Evolutionary conservation across 2,797 vertebrate species (phyloP), one percentile per base, ranked within the genome.

Genomic region (Notamacropus eugenii): DNA sequence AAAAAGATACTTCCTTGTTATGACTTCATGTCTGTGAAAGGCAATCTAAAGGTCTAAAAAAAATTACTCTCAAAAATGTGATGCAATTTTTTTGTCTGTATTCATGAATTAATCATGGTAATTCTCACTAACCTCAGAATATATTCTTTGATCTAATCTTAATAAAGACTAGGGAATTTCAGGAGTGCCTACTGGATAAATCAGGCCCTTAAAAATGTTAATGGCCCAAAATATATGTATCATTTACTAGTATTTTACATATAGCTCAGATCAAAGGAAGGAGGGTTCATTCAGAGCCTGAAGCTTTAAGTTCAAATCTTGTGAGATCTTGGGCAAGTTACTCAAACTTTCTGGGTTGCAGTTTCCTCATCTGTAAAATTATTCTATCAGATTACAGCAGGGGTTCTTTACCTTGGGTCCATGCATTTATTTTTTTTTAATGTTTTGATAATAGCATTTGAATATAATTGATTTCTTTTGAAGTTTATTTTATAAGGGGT

Each of bases 31-130:
- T 95, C 97, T 92, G 55, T 94, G 93, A 96, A 96, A 94, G 57
- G 46, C 3, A 93, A 28, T 55, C 91, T 93, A 95, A 34, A 46
- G 62, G 94, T 96, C 93, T 92, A 67, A 91, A 67, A 94, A 96
- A 93, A 94, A 90, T 90, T 87, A 31, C 92, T 93, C 95, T 95
- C 95, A 97, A 93, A 96, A 95, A 91, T 55, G 56, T 92, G 90
- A 31, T 54, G 93, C 91, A 92, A 90, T 91, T 94, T 92, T 67
- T 62, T 34, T 96, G 46, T 50, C 52, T 92, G 40, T 12, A 2
- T 56, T 67, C 62, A 67, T 67, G 62, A 67, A 67, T 74, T 34
- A 82, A 93, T 95, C 82, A 59, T 1, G 29, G 56, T 87, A 29
- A 74, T 90, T 95, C 93, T 93, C 2, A 1, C 40, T 91, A 96